A percentile compares a stretch with the other conserved stretches of the same genome.
Evolutionary conservation across 2,888 invertebrate species (phyloP).

Genomic region (Archaeoteleia sp.): DNA sequence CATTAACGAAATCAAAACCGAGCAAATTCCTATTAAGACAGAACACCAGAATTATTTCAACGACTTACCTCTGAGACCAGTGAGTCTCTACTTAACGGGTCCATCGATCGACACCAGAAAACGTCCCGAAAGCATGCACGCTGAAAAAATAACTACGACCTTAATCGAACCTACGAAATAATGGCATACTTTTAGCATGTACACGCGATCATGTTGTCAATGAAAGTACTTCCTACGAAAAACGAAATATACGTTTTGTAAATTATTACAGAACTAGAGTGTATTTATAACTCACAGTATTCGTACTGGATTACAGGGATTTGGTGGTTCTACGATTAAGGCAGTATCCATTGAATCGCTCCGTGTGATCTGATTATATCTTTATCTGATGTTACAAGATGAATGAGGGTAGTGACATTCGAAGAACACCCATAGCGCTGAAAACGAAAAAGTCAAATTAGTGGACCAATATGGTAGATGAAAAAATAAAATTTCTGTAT

Average conservation of each 20-base stretch:
- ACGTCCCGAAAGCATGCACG: conserved; percentile 58
- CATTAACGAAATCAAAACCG: conserved; percentile 66
- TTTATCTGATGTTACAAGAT: too few species aligned
- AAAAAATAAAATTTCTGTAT: too few species aligned
- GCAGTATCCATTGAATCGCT: not conserved
- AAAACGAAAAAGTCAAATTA: too few species aligned
- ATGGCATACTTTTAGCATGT: conserved; percentile 4
- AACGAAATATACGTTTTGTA: not conserved
- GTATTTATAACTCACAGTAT: conserved; percentile 1
- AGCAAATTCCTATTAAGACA: conserved; percentile 45
- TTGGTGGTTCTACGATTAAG: conserved; percentile 3
- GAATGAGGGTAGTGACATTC: too few species aligned
- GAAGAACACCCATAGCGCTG: too few species aligned
- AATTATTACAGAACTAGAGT: not conserved
- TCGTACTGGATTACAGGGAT: conserved; percentile 9
- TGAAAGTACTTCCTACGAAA: conserved; percentile 30
- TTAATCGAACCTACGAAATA: conserved; percentile 58
- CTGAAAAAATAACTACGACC: conserved; percentile 63
- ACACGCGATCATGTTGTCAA: conserved; percentile 6
- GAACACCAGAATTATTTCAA: conserved; percentile 34
- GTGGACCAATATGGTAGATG: too few species aligned
- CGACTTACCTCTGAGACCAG: conserved; percentile 57
- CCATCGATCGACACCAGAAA: conserved; percentile 58
- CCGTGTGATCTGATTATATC: too few species aligned
- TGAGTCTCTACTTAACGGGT: conserved; percentile 63